These are phyloP conservation scores for Luperina testacea DNA, from an alignment of 2,888 invertebrate species.

Conservation along the genomic window DNA sequence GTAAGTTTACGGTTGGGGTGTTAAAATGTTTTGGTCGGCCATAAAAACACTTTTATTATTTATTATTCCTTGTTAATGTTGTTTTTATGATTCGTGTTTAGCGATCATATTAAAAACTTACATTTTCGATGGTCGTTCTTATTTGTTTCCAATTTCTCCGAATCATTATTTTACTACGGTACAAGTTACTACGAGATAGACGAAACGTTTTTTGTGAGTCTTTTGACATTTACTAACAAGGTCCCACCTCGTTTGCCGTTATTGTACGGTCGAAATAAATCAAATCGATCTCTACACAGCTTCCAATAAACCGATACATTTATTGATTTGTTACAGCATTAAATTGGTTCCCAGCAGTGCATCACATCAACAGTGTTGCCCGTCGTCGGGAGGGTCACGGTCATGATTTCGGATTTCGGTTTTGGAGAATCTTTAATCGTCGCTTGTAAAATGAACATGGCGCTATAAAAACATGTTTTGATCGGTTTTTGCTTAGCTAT, in stretches of 20 bases:
- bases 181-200: conserved; percentile 59
- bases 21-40: conserved; percentile 78
- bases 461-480: conserved; percentile 73
- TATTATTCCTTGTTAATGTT: conserved; percentile 72
- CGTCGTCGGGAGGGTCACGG: conserved; percentile 75
- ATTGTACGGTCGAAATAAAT: conserved; percentile 87
- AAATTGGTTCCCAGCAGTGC: conserved; percentile 89
- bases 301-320: conserved; percentile 90
- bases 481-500: conserved; percentile 71
- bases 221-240: conserved; percentile 90
- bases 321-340: conserved; percentile 90
- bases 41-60: conserved; percentile 77
- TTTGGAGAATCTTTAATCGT: conserved; percentile 72
- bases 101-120: conserved; percentile 58
- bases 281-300: conserved; percentile 88
- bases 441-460: conserved; percentile 61
- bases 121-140: conserved; percentile 38
- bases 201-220: conserved; percentile 71
- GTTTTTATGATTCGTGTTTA: conserved; percentile 68
- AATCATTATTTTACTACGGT: conserved; percentile 44
- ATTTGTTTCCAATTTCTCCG: conserved; percentile 57
- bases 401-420: conserved; percentile 75
- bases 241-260: conserved; percentile 81
- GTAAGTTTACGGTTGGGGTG: conserved; percentile 78
- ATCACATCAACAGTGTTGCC: conserved; percentile 79